Evolutionary conservation across 2,113 vertebrate genomes (phyloP), one percentile per base, ranked within the genome.

Genomic region (Leucosticte australis): DNA sequence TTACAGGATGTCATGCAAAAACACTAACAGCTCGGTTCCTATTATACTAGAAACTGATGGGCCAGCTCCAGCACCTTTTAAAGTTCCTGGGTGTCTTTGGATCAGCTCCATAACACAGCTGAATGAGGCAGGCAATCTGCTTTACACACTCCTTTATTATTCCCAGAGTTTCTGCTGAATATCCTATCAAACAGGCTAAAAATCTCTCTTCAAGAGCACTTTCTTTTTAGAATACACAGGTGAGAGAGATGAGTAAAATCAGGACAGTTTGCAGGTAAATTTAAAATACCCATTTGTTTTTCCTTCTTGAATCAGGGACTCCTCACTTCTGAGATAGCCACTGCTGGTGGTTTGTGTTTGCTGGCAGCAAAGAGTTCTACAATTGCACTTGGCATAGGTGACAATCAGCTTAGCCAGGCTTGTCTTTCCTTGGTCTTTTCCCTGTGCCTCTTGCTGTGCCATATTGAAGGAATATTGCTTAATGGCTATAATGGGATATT

Each of bases 1-100:
- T 91, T 89, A 64, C 56, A 78, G 56, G 65, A 89, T 78, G 79
- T 83, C 83, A 83, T 35, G 80, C 64, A 82, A 89, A 96, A 86
- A 35, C 28, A 60, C 52, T 94, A 87, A 90, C 68, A 88, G 37
- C 62, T 93, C 6, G 0, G 56, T 59, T 94, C 13, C 73, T 92
- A 50, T 77, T 59, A 71, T 56, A 50, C n/a, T 55, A 78, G 83
- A 78, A 94, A 71, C 64, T 2, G 10, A 88, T 90, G 64, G 80
- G 56, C 60, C n/a, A 68, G 52, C 65, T 96, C 64, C 88, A 94
- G 30, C 1, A 18, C 41, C 62, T 90, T 89, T 83, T 90, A 86
- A 78, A 81, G 69, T 93, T 94, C 65, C 79, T 90, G 56, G 2
- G 28, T 78, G n/a, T 71, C 68, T 90, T 93, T 87, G 65, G 56